phyloP scores from a whole-genome alignment of 2,797 vertebrate species.

The Diplodus puntazzo region DNA sequence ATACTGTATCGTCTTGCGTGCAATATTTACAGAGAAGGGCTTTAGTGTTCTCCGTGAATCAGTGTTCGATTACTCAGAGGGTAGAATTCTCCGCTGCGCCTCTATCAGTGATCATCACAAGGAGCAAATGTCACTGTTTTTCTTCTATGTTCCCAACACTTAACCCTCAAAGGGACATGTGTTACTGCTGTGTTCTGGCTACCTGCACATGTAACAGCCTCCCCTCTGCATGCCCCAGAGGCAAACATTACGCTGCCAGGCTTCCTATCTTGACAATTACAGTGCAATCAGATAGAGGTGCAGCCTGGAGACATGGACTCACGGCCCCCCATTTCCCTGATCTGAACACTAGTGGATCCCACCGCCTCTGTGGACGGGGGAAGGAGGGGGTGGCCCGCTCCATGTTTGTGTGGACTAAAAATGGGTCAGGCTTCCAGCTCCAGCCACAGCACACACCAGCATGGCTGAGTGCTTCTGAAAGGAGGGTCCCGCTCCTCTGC shows the following conservation, averaged over 20 bases:
- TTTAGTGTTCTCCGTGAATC: slow-evolving; percentile 3
- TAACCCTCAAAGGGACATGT: background rate
- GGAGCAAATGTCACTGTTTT: slow-evolving; percentile 10
- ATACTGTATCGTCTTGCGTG: slow-evolving; percentile 12
- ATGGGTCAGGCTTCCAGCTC: slow-evolving; percentile 73
- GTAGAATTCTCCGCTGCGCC: background rate
- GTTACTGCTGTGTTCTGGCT: background rate
- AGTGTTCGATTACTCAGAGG: background rate
- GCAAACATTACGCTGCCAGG: slow-evolving; percentile 8
- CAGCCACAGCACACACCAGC: slow-evolving; percentile 56
- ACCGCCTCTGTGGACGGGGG: slow-evolving; percentile 5
- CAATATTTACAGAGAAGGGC: slow-evolving; percentile 30
- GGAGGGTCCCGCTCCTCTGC: slow-evolving; percentile 36
- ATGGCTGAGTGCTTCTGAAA: slow-evolving; percentile 65
- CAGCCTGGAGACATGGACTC: slow-evolving; percentile 18
- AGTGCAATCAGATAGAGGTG: slow-evolving; percentile 14
- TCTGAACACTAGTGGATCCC: slow-evolving; percentile 36
- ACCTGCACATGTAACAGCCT: slow-evolving; percentile 12
- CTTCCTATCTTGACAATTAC: slow-evolving; percentile 29
- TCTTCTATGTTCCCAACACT: background rate
- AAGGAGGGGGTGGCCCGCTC: background rate
- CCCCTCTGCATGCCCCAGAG: background rate
- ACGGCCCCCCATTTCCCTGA: slow-evolving; percentile 12
- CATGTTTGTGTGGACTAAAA: slow-evolving; percentile 65
- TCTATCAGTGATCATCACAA: slow-evolving; percentile 9